Evolutionary conservation across 2,888 invertebrate species (phyloP), one percentile per base, ranked within the genome.

Genomic region (Apodemia mormo): DNA sequence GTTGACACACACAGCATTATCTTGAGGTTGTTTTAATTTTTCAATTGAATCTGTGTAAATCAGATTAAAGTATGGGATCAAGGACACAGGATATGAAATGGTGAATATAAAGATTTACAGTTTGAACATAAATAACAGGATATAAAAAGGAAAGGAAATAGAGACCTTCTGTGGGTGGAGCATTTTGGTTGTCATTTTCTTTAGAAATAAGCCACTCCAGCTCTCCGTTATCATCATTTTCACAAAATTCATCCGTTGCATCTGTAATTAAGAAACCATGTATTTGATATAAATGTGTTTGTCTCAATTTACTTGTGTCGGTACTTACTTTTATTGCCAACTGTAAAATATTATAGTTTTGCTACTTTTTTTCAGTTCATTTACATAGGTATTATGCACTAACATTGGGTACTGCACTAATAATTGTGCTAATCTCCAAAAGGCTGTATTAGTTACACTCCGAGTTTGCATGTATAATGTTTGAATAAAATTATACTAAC

Each of bases 181-280:
- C 49, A 72, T 79, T 76, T 68, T 76, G 71, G 30, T 58, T 52
- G 10, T 72, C 65, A n/a, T 77, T 78, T 33, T 80, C 80, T 52
- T 82, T 70, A 52, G 45, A 10, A 45, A 82, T 75, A 10, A 85
- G 71, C 91, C 90, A 92, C 69, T 90, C 87, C 70, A 89, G 80
- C 70, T 90, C 86, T 73, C 85, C 80, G 69, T 80, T 87, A 58
- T 90, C 89, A 78, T 89, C 89, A 78, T 86, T 87, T 73, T 89
- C 90, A 80, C 82, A 85, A 70, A 82, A 81, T 54, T 87, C 87
- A 66, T 89, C 89, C 77, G 81, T 83, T 52, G 82, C 79, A 77
- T 88, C 89, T 88, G 75, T 70, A 84, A 82, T 3, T 70, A 45
- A 67, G 68, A 45, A 45, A 40, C 66, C 37, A 10, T 45, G 3